Evolutionary conservation across 2,888 invertebrate species (phyloP).

Genomic region (Polydrusus pterygomalis): DNA sequence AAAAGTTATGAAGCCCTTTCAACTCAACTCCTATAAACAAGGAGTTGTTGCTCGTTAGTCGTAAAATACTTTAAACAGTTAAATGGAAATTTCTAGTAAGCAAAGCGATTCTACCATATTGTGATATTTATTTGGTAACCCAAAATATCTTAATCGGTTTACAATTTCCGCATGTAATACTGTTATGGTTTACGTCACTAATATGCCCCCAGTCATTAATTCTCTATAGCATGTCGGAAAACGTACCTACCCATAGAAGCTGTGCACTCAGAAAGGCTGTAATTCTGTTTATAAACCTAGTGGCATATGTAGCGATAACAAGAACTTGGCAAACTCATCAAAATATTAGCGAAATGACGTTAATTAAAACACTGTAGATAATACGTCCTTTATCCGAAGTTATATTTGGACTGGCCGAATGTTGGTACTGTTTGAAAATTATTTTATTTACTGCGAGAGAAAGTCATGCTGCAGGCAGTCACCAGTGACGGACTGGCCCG

Average conservation of each 20-base stretch:
- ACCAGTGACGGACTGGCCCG: too few species aligned
- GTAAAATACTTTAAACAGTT: too few species aligned
- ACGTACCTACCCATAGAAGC: not conserved
- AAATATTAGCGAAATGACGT: not conserved
- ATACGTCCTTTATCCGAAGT: not conserved
- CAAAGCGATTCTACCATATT: too few species aligned
- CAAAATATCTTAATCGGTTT: constrained; percentile 1
- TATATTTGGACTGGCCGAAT: too few species aligned
- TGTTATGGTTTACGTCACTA: constrained; percentile 3
- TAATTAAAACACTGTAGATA: not conserved
- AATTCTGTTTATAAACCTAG: constrained; percentile 22
- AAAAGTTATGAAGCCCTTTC: too few species aligned
- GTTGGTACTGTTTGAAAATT: too few species aligned
- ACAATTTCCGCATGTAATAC: not conserved
- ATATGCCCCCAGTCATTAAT: not conserved
- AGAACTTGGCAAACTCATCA: not conserved
- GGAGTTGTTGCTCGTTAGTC: too few species aligned
- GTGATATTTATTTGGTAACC: not conserved
- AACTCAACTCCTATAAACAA: too few species aligned
- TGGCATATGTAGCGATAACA: not conserved
- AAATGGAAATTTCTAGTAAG: too few species aligned
- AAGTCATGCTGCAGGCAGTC: too few species aligned
- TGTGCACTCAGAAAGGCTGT: not conserved
- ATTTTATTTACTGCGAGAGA: too few species aligned
- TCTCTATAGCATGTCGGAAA: constrained; percentile 9